Conservation (phyloP, 2,888 invertebrate species). For the Dione juno region DNA sequence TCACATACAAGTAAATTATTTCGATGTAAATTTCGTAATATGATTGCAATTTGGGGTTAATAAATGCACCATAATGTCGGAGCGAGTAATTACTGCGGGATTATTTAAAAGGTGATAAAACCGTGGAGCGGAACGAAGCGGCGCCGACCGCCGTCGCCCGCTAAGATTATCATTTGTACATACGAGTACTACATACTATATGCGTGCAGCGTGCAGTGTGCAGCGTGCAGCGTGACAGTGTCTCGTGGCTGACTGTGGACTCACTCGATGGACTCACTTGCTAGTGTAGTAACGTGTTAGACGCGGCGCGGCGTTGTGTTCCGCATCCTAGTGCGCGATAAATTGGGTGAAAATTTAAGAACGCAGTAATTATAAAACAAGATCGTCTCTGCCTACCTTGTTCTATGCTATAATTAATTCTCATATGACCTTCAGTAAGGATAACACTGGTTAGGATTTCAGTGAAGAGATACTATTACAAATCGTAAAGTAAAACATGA, state of each 20-base stretch:
- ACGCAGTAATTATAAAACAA: too few relatives aligned
- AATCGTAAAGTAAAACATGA: neutral
- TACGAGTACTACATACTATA: neutral
- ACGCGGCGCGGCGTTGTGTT: too few relatives aligned
- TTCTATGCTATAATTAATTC: neutral
- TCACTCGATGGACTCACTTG: too few relatives aligned
- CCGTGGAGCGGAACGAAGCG: slow-evolving; percentile 31
- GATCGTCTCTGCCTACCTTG: neutral
- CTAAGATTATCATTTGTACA: neutral
- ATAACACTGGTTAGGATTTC: too few relatives aligned
- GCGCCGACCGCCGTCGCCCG: slow-evolving; percentile 2
- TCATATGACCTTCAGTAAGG: too few relatives aligned
- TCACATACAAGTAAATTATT: slow-evolving; percentile 36
- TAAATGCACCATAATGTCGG: slow-evolving; percentile 33
- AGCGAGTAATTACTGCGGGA: slow-evolving; percentile 40
- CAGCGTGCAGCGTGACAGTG: too few relatives aligned
- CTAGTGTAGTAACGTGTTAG: too few relatives aligned
- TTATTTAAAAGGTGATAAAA: slow-evolving; percentile 43
- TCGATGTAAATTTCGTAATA: slow-evolving; percentile 36
- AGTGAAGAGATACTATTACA: too few relatives aligned
- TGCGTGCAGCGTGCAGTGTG: too few relatives aligned
- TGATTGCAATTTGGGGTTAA: slow-evolving; percentile 37
- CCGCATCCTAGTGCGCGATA: too few relatives aligned
- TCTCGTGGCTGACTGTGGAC: too few relatives aligned
- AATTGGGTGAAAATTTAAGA: too few relatives aligned